Evolutionary conservation across 2,888 invertebrate genomes (phyloP).

Genomic region (Tricholauxania praeusta): DNA sequence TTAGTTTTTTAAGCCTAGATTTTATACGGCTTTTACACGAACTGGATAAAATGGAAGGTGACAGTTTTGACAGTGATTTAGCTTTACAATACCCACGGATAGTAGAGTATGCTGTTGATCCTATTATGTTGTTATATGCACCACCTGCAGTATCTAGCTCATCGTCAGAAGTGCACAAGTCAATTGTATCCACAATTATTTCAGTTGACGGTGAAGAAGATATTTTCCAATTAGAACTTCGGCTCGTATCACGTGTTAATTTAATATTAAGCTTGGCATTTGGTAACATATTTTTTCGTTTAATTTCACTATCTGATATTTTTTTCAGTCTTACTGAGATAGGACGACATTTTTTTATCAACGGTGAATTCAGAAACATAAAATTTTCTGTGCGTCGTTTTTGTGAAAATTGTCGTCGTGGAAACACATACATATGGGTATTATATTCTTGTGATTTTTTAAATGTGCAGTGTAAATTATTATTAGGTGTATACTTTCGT

Average conservation of each 20-base stretch:
- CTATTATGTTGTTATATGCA: neutral
- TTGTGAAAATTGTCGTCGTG: conserved; percentile 64
- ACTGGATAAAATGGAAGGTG: conserved; percentile 7
- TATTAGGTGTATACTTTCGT: conserved; percentile 53
- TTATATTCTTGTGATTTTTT: conserved; percentile 62
- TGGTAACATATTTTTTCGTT: conserved; percentile 50
- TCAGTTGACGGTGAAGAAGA: conserved; percentile 60
- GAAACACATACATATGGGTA: conserved; percentile 64
- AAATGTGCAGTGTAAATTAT: conserved; percentile 58
- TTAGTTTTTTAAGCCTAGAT: conserved; percentile 1
- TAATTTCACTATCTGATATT: conserved; percentile 57
- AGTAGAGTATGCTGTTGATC: no score
- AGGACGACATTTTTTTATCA: conserved; percentile 66
- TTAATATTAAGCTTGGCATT: conserved; percentile 63
- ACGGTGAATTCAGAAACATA: conserved; percentile 63
- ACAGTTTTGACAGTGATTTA: conserved; percentile 5
- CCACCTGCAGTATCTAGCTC: conserved; percentile 64
- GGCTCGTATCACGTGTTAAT: conserved; percentile 62
- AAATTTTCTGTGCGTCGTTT: conserved; percentile 62
- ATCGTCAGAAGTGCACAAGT: conserved; percentile 77
- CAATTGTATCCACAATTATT: conserved; percentile 72
- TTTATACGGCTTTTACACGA: conserved; percentile 12
- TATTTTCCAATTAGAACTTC: conserved; percentile 65
- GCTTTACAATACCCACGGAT: neutral
- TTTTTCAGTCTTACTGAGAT: conserved; percentile 65